These are phyloP conservation scores for Plecturocebus donacophilus DNA, from an alignment of 2,113 vertebrate species.

Conservation along the genomic window DNA sequence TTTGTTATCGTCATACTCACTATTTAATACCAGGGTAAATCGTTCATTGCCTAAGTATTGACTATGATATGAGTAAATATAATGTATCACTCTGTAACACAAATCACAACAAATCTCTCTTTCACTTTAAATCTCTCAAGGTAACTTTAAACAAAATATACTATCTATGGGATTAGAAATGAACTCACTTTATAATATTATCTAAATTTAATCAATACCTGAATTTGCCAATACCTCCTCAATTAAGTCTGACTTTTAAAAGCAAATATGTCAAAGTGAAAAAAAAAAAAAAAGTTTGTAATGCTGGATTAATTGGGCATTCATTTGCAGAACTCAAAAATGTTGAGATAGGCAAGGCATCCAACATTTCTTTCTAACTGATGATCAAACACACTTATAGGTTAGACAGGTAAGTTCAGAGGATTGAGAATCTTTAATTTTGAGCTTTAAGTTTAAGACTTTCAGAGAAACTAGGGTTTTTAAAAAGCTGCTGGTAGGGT, in stretches of 20 bases:
- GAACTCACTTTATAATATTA: slow-evolving; percentile 18
- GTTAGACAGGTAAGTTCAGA: background rate
- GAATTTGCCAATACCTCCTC: slow-evolving; percentile 32
- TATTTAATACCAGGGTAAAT: background rate
- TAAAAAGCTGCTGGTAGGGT: background rate
- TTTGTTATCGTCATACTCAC: background rate
- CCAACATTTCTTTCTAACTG: background rate
- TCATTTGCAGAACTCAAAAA: background rate
- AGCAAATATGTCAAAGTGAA: background rate
- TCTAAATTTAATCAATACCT: slow-evolving; percentile 39
- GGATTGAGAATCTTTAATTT: background rate
- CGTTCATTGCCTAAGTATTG: background rate
- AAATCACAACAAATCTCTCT: slow-evolving; percentile 28
- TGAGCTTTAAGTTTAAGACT: background rate
- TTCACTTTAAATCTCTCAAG: background rate
- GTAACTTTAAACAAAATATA: slow-evolving; percentile 39
- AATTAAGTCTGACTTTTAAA: slow-evolving; percentile 40
- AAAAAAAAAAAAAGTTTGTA: background rate
- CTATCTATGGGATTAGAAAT: background rate
- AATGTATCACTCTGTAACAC: slow-evolving; percentile 13
- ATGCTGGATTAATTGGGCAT: background rate
- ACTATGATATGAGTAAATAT: background rate
- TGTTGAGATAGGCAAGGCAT: background rate
- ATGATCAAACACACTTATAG: background rate
- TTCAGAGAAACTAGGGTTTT: background rate